phyloP scores from a whole-genome alignment of 2,888 invertebrate genomes.

The Trachelus stipa region DNA sequence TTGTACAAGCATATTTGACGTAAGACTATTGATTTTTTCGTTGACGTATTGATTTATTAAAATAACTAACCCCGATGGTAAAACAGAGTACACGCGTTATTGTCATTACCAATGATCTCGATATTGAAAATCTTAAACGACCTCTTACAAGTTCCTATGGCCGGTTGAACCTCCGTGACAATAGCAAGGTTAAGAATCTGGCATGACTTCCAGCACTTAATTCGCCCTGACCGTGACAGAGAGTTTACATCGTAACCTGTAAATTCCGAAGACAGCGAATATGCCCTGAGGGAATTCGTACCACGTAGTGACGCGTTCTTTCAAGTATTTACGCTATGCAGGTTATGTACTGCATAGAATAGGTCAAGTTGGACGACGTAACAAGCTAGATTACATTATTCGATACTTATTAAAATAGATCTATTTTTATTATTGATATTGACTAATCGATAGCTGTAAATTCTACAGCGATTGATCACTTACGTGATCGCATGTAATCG shows the following conservation, averaged over 20 bases:
- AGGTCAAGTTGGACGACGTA: slow-evolving; percentile 4
- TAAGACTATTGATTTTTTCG: neutral
- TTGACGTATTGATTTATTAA: neutral
- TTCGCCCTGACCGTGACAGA: slow-evolving; percentile 49
- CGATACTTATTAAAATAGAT: neutral
- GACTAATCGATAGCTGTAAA: neutral
- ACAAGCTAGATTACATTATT: neutral
- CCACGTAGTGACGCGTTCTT: neutral
- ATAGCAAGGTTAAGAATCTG: slow-evolving; percentile 46
- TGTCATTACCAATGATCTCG: neutral
- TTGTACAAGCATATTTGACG: neutral
- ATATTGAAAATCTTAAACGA: neutral
- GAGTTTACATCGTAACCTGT: slow-evolving; percentile 50
- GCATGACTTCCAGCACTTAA: slow-evolving; percentile 27
- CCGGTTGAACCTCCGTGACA: slow-evolving; percentile 35
- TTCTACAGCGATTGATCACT: neutral
- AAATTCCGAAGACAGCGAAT: slow-evolving; percentile 33
- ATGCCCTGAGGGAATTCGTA: neutral
- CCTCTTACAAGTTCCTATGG: neutral
- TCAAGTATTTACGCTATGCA: neutral
- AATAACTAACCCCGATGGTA: neutral
- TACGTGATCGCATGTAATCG: neutral
- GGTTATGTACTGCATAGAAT: neutral
- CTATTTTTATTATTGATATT: neutral
- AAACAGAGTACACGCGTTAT: neutral